These are phyloP conservation scores for Vesta saturnalis DNA, from an alignment of 2,888 invertebrate genomes.

Conservation along the genomic window DNA sequence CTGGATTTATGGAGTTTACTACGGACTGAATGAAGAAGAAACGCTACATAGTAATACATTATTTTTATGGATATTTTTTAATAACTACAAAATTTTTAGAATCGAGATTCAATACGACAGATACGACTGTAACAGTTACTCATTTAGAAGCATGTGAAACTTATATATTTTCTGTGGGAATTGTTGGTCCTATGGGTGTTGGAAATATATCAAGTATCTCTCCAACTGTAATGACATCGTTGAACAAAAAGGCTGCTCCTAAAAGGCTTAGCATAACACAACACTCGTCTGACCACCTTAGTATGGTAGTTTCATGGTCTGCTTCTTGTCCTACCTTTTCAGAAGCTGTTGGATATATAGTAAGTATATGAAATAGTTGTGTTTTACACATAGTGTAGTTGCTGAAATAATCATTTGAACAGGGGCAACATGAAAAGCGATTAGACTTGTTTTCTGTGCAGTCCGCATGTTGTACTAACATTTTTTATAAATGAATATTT, in stretches of 20 bases:
- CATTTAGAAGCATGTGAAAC: slow-evolving; percentile 77
- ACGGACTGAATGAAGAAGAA: slow-evolving; percentile 69
- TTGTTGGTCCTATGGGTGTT: slow-evolving; percentile 71
- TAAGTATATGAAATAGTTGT: slow-evolving; percentile 60
- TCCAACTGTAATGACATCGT: slow-evolving; percentile 68
- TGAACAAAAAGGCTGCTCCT: slow-evolving; percentile 75
- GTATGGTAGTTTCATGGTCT: slow-evolving; percentile 75
- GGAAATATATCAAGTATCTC: slow-evolving; percentile 68
- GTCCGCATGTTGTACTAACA: too few relatives aligned
- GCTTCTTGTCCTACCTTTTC: slow-evolving; percentile 72
- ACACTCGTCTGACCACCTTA: slow-evolving; percentile 55
- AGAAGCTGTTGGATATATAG: slow-evolving; percentile 68
- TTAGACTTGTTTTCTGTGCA: too few relatives aligned
- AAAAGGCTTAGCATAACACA: slow-evolving; percentile 68
- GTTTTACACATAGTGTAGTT: too few relatives aligned
- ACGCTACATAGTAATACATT: slow-evolving; percentile 67
- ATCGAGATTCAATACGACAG: slow-evolving; percentile 63
- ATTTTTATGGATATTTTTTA: not conserved
- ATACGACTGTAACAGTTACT: slow-evolving; percentile 67
- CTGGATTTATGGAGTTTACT: slow-evolving; percentile 78
- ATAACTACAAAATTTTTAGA: slow-evolving; percentile 51
- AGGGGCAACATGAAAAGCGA: too few relatives aligned
- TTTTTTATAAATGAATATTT: too few relatives aligned
- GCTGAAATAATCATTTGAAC: too few relatives aligned
- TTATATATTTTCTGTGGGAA: slow-evolving; percentile 77